Evolutionary conservation across 2,113 vertebrate species (phyloP).

Genomic region (Sardina pilchardus): DNA sequence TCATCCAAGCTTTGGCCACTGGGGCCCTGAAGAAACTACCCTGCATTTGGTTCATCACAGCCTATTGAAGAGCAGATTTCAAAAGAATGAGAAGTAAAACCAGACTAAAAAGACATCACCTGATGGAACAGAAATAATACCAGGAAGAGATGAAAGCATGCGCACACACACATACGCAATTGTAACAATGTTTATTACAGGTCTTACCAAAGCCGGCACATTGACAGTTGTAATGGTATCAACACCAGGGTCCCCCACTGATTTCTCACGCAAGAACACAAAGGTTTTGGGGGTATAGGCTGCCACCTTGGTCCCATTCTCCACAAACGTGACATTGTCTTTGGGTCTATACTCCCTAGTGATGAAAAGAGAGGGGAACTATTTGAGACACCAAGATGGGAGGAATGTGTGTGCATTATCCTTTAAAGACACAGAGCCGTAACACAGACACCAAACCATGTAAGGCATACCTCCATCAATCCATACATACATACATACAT

Average conservation of each 20-base stretch:
- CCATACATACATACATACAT: not conserved
- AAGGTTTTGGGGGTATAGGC: conserved; percentile 85
- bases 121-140: not conserved
- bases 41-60: conserved; percentile 76
- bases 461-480: not conserved
- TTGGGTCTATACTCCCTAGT: conserved; percentile 86
- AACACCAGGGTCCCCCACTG: conserved; percentile 81
- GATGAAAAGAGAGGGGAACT: conserved; percentile 24
- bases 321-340: conserved; percentile 82
- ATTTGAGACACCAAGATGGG: not conserved
- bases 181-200: not conserved
- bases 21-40: conserved; percentile 44
- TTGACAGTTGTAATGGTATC: conserved; percentile 88
- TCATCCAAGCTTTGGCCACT: conserved; percentile 53
- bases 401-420: not conserved
- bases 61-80: conserved; percentile 65
- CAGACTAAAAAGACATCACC: conserved; percentile 3
- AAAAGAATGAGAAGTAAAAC: not conserved
- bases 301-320: conserved; percentile 81
- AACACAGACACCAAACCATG: not conserved
- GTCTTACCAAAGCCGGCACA: conserved; percentile 91
- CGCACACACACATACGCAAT: not conserved
- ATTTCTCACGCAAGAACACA: conserved; percentile 81
- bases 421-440: not conserved
- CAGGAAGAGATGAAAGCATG: not conserved